Conservation (phyloP, 2,888 invertebrate species). For the Tyria jacobaeae region DNA sequence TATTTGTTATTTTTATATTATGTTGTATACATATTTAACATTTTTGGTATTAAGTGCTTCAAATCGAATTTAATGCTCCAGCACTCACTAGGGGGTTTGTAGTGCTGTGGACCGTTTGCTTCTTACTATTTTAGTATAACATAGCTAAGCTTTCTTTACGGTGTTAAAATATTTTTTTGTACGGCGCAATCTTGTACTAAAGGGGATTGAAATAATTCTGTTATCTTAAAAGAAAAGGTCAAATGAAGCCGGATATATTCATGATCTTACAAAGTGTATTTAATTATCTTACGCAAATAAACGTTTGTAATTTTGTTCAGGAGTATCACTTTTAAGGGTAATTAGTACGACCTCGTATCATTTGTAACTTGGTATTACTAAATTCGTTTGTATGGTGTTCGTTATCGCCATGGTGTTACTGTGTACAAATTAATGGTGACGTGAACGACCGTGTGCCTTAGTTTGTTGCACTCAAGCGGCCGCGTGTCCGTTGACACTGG, state of each 20-base stretch:
- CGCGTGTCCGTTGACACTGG: conserved; percentile 76
- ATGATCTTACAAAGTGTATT: neutral
- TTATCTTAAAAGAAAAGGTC: no score
- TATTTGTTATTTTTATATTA: no score
- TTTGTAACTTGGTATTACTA: conserved; percentile 16
- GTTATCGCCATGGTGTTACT: conserved; percentile 55
- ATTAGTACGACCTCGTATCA: conserved; percentile 12
- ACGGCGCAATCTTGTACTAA: no score
- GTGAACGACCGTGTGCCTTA: conserved; percentile 68
- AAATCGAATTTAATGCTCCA: no score
- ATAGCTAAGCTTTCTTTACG: no score
- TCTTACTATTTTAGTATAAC: no score
- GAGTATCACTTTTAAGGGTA: neutral
- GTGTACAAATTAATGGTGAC: conserved; percentile 68
- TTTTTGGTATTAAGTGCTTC: no score
- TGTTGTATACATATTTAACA: no score
- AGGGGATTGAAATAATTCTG: no score
- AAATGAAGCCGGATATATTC: neutral
- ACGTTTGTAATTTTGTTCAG: neutral
- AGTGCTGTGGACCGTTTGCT: no score
- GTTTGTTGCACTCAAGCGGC: conserved; percentile 74
- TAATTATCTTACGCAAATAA: neutral
- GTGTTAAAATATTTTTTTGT: no score
- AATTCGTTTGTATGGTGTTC: conserved; percentile 30
- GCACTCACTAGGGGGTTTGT: no score